phyloP scores from a whole-genome alignment of 2,113 vertebrate species.

The Australoheros scitulus region DNA sequence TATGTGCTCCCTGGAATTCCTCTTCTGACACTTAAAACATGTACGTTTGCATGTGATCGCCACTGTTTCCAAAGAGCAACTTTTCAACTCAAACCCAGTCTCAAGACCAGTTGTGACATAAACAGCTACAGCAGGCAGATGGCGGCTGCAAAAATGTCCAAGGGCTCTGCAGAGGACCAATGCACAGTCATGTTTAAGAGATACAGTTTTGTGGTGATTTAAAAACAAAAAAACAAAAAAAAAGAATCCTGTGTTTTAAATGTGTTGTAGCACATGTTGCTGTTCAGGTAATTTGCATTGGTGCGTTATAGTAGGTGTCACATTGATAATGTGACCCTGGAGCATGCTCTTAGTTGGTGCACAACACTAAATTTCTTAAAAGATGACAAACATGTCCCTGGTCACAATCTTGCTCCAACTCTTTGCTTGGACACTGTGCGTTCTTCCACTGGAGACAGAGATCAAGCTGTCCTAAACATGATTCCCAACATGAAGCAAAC shows the following conservation, averaged over 20 bases:
- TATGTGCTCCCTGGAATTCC: background rate
- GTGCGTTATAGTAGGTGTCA: too few relatives aligned
- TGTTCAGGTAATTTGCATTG: too few relatives aligned
- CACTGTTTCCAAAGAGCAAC: background rate
- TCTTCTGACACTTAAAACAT: background rate
- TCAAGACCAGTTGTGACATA: background rate
- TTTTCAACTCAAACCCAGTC: background rate
- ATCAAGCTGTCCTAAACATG: background rate
- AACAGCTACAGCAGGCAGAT: background rate
- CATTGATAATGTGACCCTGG: too few relatives aligned
- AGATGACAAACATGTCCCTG: too few relatives aligned
- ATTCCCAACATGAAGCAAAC: background rate
- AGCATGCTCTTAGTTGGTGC: too few relatives aligned
- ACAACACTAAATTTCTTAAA: too few relatives aligned
- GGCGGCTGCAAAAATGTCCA: background rate
- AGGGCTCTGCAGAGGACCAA: background rate
- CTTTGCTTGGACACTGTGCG: background rate
- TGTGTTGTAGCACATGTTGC: too few relatives aligned
- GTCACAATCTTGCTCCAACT: background rate
- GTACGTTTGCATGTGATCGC: background rate
- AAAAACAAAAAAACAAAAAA: too few relatives aligned
- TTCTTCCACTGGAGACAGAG: too few relatives aligned
- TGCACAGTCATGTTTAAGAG: too few relatives aligned
- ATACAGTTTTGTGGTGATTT: too few relatives aligned
- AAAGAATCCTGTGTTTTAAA: too few relatives aligned